A percentile compares a stretch with the other conserved stretches of the same genome.
These are phyloP conservation scores for Fukomys damarensis DNA, from an alignment of 2,113 vertebrate genomes.

Conservation along the genomic window DNA sequence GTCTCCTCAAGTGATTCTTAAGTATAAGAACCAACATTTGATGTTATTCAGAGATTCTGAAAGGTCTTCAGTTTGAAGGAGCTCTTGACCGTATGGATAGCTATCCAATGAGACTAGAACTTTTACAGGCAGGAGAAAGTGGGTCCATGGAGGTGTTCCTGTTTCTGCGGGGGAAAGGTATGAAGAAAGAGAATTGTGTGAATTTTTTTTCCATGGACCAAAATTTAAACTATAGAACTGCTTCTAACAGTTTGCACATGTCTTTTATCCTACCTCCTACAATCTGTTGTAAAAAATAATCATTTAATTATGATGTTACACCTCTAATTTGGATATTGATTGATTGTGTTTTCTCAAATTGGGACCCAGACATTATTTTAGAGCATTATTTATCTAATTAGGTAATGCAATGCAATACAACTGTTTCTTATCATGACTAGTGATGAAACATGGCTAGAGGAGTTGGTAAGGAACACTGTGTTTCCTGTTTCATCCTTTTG, in stretches of 20 bases:
- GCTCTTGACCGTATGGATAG: not conserved
- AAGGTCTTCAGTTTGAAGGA: not conserved
- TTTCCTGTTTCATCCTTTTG: not conserved
- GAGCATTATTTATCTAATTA: constrained; percentile 4
- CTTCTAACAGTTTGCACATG: constrained; percentile 16
- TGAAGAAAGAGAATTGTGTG: constrained; percentile 8
- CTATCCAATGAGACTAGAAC: not conserved
- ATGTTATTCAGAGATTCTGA: not conserved
- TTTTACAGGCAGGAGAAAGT: not conserved
- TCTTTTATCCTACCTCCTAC: not conserved
- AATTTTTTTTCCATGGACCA: constrained; percentile 30
- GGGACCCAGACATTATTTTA: not conserved
- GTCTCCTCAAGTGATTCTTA: not conserved
- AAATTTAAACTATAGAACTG: not conserved
- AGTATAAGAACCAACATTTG: not conserved
- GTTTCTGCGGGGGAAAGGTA: not conserved
- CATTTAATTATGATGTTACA: not conserved
- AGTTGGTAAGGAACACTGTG: not conserved
- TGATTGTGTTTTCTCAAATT: not conserved
- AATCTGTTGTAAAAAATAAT: constrained; percentile 26
- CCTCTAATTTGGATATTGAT: not conserved
- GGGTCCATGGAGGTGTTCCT: not conserved
- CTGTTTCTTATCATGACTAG: not conserved
- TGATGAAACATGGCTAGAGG: not conserved
- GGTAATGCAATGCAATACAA: not conserved